Evolutionary conservation across 1,140 invertebrate species (phyloP).

Genomic region (Drosophila murphyi): DNA sequence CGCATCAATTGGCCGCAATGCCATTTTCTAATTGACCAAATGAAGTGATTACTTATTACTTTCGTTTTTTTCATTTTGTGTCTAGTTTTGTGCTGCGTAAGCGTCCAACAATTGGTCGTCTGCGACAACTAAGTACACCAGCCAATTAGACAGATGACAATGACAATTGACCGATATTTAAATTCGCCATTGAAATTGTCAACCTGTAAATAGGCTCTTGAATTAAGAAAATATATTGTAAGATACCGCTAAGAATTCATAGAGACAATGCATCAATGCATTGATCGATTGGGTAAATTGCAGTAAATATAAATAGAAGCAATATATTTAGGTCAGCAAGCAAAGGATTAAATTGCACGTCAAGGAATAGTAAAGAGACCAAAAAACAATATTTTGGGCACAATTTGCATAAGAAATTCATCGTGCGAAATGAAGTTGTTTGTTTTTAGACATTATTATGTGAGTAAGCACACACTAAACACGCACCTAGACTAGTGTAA

Average conservation of each 20-base stretch:
- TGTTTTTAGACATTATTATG: neutral
- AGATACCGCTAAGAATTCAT: too few species aligned
- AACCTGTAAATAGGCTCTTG: neutral
- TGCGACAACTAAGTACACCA: slow-evolving; percentile 12
- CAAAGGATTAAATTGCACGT: too few species aligned
- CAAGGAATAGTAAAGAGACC: neutral
- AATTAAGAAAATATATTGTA: too few species aligned
- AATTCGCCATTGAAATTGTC: slow-evolving; percentile 13
- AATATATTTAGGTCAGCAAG: neutral
- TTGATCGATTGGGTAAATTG: too few species aligned
- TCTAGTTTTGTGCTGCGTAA: slow-evolving; percentile 35
- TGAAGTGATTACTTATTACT: slow-evolving; percentile 49
- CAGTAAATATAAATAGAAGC: too few species aligned
- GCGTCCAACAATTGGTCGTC: slow-evolving; percentile 17
- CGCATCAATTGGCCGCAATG: slow-evolving; percentile 59
- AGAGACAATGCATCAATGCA: too few species aligned
- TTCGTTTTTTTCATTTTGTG: slow-evolving; percentile 58
- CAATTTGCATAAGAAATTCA: neutral
- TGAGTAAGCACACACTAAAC: neutral
- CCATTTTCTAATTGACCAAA: slow-evolving; percentile 31
- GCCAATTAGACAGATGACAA: slow-evolving; percentile 18
- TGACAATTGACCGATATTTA: neutral
- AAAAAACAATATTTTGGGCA: too few species aligned
- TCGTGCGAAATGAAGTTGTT: slow-evolving; percentile 2
- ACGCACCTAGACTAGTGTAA: neutral